Conservation (phyloP, 2,113 vertebrate species). For the Paramisgurnus dabryanus region DNA sequence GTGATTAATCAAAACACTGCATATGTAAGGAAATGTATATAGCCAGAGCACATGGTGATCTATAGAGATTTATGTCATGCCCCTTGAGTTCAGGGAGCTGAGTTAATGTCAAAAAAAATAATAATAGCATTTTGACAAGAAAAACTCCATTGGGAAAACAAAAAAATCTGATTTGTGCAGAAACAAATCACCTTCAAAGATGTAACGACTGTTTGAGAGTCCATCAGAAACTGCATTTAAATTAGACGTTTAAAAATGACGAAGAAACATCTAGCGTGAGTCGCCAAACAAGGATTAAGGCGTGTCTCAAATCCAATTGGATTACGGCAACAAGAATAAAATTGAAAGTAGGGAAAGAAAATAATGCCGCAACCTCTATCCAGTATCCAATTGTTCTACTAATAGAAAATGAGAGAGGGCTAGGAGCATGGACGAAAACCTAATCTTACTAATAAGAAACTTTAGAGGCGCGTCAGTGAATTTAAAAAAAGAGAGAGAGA, state of each 20-base stretch:
- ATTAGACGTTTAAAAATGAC: not conserved
- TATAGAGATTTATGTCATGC: constrained; percentile 36
- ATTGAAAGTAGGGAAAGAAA: constrained; percentile 14
- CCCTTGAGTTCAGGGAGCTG: constrained; percentile 38
- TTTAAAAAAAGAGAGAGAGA: constrained; percentile 23
- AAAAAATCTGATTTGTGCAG: constrained; percentile 38
- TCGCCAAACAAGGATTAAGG: constrained; percentile 30
- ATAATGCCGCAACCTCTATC: constrained; percentile 42
- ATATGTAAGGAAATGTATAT: constrained; percentile 56
- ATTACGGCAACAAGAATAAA: constrained; percentile 31
- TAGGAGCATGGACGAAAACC: constrained; percentile 44
- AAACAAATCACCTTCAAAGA: constrained; percentile 38
- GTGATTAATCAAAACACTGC: constrained; percentile 60
- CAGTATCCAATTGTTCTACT: constrained; percentile 54
- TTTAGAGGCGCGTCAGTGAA: constrained; percentile 41
- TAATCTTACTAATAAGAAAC: constrained; percentile 56
- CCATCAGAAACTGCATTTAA: constrained; percentile 11
- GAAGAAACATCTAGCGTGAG: not conserved
- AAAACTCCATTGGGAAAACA: constrained; percentile 35
- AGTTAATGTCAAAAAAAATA: constrained; percentile 48
- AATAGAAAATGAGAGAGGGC: constrained; percentile 51
- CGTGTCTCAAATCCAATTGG: constrained; percentile 23
- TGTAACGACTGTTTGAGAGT: constrained; percentile 2
- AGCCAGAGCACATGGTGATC: constrained; percentile 18
- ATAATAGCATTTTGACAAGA: not conserved